phyloP scores from a whole-genome alignment of 2,113 vertebrate genomes.

The Pithys albifrons region DNA sequence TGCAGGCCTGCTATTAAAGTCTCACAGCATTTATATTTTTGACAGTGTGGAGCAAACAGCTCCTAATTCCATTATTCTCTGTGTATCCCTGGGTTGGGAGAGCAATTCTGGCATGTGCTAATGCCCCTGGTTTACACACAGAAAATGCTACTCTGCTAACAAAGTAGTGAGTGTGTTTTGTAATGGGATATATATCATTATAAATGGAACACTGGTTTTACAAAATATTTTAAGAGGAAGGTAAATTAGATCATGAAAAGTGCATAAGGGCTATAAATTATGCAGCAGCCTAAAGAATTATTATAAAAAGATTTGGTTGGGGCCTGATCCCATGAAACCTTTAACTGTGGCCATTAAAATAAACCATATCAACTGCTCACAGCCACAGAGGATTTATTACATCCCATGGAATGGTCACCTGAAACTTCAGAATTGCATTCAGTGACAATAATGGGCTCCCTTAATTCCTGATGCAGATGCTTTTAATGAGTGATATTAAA shows the following conservation, averaged over 20 bases:
- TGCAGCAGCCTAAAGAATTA: conserved; percentile 74
- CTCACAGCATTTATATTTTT: conserved; percentile 42
- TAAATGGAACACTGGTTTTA: conserved; percentile 73
- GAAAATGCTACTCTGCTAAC: conserved; percentile 37
- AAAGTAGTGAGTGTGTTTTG: conserved; percentile 58
- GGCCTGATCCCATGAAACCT: conserved; percentile 71
- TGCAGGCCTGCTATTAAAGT: conserved; percentile 16
- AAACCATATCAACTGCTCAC: conserved; percentile 35
- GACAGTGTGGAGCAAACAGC: conserved; percentile 31
- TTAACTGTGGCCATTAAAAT: conserved; percentile 66
- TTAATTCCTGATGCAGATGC: conserved; percentile 13
- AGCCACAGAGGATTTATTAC: conserved; percentile 39
- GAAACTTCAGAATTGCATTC: not conserved
- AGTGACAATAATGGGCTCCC: not conserved
- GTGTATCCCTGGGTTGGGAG: conserved; percentile 27
- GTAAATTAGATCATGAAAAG: conserved; percentile 81
- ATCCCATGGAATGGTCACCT: not conserved
- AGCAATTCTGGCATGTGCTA: conserved; percentile 23
- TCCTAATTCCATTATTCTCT: conserved; percentile 38
- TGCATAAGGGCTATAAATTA: conserved; percentile 75
- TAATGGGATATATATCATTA: conserved; percentile 74
- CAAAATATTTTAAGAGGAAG: conserved; percentile 77
- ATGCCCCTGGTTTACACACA: conserved; percentile 39
- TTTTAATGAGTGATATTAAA: conserved; percentile 35
- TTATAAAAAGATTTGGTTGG: conserved; percentile 75